A percentile compares a stretch with the other conserved stretches of the same genome.
phyloP scores from a whole-genome alignment of 2,113 vertebrate genomes.

The Butorides virescens region DNA sequence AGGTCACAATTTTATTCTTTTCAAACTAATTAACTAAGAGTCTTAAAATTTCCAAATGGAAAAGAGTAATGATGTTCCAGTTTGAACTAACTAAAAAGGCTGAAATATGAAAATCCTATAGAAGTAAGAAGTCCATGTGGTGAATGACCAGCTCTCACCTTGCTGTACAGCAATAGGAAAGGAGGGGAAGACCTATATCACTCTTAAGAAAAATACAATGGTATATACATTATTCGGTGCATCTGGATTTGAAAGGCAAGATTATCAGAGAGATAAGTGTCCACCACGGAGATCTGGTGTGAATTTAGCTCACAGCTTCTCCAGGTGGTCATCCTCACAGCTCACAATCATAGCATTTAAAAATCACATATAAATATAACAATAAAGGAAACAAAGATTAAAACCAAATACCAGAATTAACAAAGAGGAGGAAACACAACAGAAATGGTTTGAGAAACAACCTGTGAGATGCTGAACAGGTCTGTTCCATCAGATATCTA shows the following conservation, averaged over 20 bases:
- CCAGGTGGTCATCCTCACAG: background rate
- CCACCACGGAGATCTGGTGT: background rate
- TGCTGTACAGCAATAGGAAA: background rate
- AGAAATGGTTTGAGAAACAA: background rate
- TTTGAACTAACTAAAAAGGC: background rate
- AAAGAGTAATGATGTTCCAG: background rate
- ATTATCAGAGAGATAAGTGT: background rate
- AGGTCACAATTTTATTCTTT: conserved; percentile 2
- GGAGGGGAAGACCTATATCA: background rate
- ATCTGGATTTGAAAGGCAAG: background rate
- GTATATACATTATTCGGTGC: background rate
- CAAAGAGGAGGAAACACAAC: background rate
- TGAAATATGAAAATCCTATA: background rate
- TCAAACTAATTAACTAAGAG: background rate
- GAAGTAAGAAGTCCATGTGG: background rate
- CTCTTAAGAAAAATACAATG: background rate
- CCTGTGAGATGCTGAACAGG: background rate
- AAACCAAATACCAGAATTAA: background rate
- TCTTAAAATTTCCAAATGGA: background rate
- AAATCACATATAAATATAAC: background rate
- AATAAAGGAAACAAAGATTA: background rate
- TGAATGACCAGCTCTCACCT: background rate
- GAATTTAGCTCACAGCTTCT: background rate
- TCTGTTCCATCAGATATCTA: background rate
- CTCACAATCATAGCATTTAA: background rate